Conservation (phyloP, 2,113 vertebrate species). For the Mugil cephalus region DNA sequence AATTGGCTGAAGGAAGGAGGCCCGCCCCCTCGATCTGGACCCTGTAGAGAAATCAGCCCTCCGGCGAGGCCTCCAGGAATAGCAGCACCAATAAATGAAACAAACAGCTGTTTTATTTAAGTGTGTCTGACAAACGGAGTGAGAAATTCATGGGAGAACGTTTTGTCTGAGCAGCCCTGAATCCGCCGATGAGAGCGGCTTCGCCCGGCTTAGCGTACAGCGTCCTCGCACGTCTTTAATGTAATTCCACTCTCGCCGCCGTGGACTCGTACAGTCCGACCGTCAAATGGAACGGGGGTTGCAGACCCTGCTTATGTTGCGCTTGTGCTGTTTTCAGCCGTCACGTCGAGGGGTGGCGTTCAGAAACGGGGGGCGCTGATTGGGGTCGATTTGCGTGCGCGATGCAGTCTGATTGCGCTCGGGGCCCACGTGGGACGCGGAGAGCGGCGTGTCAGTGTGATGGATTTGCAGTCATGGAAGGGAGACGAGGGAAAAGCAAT, state of each 20-base stretch:
- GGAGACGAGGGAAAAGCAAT: conserved; percentile 65
- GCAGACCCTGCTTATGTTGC: conserved; percentile 32
- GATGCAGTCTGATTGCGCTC: conserved; percentile 68
- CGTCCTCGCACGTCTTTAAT: conserved; percentile 26
- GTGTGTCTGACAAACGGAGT: conserved; percentile 23
- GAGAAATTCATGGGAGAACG: conserved; percentile 22
- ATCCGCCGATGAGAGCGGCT: too few relatives aligned
- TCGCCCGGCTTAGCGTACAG: neutral
- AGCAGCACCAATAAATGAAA: conserved; percentile 26
- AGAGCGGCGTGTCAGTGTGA: conserved; percentile 46
- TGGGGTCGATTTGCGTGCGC: conserved; percentile 64
- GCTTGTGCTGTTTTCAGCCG: conserved; percentile 26
- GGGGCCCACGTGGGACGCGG: conserved; percentile 39
- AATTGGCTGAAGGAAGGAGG: conserved; percentile 6
- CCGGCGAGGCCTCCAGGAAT: neutral
- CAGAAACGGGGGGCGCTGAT: conserved; percentile 56
- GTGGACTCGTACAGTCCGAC: conserved; percentile 21
- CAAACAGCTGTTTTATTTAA: conserved; percentile 31
- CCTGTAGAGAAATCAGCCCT: neutral
- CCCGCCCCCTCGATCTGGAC: conserved; percentile 3
- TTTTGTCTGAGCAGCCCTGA: too few relatives aligned
- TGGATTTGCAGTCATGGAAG: conserved; percentile 50
- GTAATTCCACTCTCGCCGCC: conserved; percentile 36
- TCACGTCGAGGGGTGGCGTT: conserved; percentile 40
- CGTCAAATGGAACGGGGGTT: conserved; percentile 27